Conservation (phyloP, 2,888 invertebrate species). For the Lissonota sp. region DNA sequence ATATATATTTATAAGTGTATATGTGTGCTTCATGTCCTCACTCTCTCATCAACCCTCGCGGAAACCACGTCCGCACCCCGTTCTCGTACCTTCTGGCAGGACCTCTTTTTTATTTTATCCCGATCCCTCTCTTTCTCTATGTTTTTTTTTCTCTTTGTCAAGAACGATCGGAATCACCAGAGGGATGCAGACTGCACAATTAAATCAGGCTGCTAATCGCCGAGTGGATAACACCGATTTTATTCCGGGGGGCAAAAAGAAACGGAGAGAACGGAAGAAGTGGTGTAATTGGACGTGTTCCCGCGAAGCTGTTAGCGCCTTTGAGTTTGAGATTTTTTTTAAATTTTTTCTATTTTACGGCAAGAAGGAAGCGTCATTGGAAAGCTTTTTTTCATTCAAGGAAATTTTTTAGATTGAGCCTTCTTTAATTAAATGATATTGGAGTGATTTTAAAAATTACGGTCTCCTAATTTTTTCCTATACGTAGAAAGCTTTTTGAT, state of each 20-base stretch:
- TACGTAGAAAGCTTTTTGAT: no score
- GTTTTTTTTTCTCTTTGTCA: slow-evolving; percentile 48
- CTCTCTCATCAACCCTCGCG: slow-evolving; percentile 73
- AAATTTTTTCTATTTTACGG: neutral
- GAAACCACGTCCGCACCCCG: slow-evolving; percentile 75
- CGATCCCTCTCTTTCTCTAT: slow-evolving; percentile 59
- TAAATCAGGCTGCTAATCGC: slow-evolving; percentile 80
- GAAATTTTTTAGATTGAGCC: neutral
- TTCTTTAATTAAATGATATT: no score
- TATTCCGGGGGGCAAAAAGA: slow-evolving; percentile 31
- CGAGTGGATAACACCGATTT: slow-evolving; percentile 67
- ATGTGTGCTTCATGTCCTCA: slow-evolving; percentile 38
- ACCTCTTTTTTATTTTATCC: slow-evolving; percentile 41
- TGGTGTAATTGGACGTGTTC: slow-evolving; percentile 43
- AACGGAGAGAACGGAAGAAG: neutral
- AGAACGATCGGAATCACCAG: slow-evolving; percentile 47
- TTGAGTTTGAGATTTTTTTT: neutral
- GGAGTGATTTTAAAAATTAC: no score
- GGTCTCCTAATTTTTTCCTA: no score
- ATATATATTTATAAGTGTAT: slow-evolving; percentile 23
- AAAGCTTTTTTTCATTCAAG: neutral
- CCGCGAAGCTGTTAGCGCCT: slow-evolving; percentile 17
- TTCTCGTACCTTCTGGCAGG: slow-evolving; percentile 54
- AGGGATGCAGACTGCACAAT: slow-evolving; percentile 74
- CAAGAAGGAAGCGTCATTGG: no score